These are phyloP conservation scores for Rhynchomys soricoides DNA, from an alignment of 2,113 vertebrate genomes.

Conservation along the genomic window DNA sequence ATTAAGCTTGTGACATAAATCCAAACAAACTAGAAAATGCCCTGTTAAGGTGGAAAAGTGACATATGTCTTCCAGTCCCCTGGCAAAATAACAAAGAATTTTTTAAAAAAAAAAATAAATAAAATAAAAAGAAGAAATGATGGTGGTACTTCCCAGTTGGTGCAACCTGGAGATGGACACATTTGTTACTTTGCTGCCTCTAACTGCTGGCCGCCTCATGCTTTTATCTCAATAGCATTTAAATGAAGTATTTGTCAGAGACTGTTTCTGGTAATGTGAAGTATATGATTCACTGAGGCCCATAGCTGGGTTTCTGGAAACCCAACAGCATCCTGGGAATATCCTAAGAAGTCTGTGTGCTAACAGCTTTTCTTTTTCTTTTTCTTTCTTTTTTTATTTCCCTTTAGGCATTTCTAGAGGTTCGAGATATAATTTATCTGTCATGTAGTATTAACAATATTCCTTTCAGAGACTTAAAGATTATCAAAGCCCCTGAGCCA, in stretches of 20 bases:
- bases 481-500: conserved; percentile 57
- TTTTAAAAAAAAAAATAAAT: background rate
- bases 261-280: conserved; percentile 67
- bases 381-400: conserved; percentile 78
- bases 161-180: conserved; percentile 68
- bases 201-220: conserved; percentile 55
- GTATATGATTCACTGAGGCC: conserved; percentile 56
- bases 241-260: conserved; percentile 77
- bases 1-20: conserved; percentile 90
- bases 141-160: conserved; percentile 73
- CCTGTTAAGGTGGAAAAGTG: conserved; percentile 87
- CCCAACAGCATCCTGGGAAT: conserved; percentile 35
- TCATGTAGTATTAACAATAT: conserved; percentile 78
- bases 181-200: conserved; percentile 73
- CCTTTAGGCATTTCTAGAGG: conserved; percentile 77
- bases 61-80: conserved; percentile 86
- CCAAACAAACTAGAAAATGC: conserved; percentile 89
- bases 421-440: conserved; percentile 73
- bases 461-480: conserved; percentile 79
- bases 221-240: conserved; percentile 75
- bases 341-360: conserved; percentile 67
- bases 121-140: conserved; percentile 67
- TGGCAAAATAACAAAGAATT: conserved; percentile 74
- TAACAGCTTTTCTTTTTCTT: conserved; percentile 65
- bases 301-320: conserved; percentile 41